Conservation (phyloP, 2,888 invertebrate species). For the Smittia aterrima region DNA sequence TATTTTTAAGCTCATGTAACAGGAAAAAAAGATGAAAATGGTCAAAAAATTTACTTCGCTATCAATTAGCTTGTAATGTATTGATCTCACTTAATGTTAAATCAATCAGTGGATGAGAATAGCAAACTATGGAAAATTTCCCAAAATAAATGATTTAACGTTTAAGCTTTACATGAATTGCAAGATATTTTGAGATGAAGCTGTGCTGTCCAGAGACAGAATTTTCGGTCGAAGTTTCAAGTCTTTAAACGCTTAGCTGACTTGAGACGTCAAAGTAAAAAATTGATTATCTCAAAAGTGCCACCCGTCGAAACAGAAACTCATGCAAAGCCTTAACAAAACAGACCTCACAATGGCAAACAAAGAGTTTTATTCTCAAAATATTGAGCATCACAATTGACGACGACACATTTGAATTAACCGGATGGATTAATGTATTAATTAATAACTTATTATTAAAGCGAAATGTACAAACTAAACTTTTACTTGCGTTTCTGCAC, state of each 20-base stretch:
- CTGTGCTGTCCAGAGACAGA: neutral
- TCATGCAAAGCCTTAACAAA: neutral
- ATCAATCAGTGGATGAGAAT: neutral
- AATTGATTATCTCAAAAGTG: no score
- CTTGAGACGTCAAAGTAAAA: no score
- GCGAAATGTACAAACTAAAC: no score
- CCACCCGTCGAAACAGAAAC: neutral
- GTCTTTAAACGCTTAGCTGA: no score
- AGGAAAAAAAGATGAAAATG: no score
- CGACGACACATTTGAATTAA: neutral
- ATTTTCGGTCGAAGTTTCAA: neutral
- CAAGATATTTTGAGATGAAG: neutral
- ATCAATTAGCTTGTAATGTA: neutral
- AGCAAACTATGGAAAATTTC: neutral
- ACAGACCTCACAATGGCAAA: neutral
- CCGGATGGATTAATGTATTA: neutral
- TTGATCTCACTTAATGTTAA: neutral
- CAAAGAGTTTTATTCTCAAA: neutral
- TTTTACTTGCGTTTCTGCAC: neutral
- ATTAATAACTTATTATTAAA: neutral
- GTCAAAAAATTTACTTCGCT: no score
- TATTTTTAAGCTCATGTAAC: no score
- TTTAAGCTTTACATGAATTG: neutral
- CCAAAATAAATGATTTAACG: neutral
- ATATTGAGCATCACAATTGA: neutral